Conservation (phyloP, 2,888 invertebrate genomes). For the Tuta absoluta region DNA sequence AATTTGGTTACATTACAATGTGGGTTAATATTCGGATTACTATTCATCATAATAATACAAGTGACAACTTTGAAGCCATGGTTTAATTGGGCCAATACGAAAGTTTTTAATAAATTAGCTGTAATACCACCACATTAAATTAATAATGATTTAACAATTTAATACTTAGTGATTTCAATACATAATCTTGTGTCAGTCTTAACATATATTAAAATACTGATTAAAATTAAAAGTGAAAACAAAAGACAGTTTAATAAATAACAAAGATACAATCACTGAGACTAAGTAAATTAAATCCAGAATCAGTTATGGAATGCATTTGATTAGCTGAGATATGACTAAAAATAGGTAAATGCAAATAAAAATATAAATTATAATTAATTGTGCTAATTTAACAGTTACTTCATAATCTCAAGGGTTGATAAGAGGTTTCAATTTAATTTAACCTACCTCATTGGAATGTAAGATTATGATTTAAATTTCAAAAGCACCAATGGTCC, state of each 20-base stretch:
- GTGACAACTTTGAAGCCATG: slow-evolving; percentile 58
- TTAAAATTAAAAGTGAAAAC: slow-evolving; percentile 55
- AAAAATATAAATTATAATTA: slow-evolving; percentile 11
- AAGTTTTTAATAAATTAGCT: slow-evolving; percentile 53
- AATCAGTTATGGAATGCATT: slow-evolving; percentile 66
- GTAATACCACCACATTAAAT: slow-evolving; percentile 67
- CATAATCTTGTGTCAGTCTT: slow-evolving; percentile 77
- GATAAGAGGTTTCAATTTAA: background rate
- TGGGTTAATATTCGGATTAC: slow-evolving; percentile 63
- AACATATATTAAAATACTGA: slow-evolving; percentile 75
- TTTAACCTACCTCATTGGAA: slow-evolving; percentile 33
- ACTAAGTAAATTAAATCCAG: slow-evolving; percentile 56
- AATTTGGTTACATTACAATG: slow-evolving; percentile 70
- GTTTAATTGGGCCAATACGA: slow-evolving; percentile 30
- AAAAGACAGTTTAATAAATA: slow-evolving; percentile 33
- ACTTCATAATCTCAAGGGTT: slow-evolving; percentile 29
- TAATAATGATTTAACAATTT: slow-evolving; percentile 52
- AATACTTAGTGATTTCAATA: slow-evolving; percentile 74
- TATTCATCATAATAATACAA: slow-evolving; percentile 51
- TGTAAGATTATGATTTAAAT: slow-evolving; percentile 34
- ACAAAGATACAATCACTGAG: slow-evolving; percentile 41
- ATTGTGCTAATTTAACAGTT: slow-evolving; percentile 32
- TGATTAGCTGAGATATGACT: slow-evolving; percentile 36
- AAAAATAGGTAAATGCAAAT: slow-evolving; percentile 45
- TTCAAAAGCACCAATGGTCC: slow-evolving; percentile 39